A percentile compares a stretch with the other conserved stretches of the same genome.
Evolutionary conservation across 2,888 invertebrate species (phyloP).

Genomic region (Ormyrus nitidulus): DNA sequence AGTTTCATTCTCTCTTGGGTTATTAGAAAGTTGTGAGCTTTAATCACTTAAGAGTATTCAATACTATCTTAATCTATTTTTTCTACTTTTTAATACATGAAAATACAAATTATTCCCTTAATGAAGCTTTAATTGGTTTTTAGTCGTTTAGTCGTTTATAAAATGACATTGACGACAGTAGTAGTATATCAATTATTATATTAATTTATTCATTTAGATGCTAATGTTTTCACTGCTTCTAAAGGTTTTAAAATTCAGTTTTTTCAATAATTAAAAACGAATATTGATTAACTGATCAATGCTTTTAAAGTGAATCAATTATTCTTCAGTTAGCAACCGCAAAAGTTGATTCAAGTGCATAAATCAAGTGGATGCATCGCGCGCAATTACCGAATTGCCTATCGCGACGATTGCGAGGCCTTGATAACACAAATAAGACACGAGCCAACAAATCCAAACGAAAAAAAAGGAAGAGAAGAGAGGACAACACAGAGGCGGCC

Average conservation of each 20-base stretch:
- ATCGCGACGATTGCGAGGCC: not conserved
- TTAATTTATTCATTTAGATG: too few relatives aligned
- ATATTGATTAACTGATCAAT: slow-evolving; percentile 8
- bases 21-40: too few relatives aligned
- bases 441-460: too few relatives aligned
- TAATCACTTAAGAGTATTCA: too few relatives aligned
- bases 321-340: not conserved
- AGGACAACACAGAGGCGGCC: not conserved
- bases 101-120: not conserved
- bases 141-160: too few relatives aligned
- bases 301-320: slow-evolving; percentile 12
- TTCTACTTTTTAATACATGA: too few relatives aligned
- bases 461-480: not conserved
- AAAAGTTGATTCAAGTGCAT: slow-evolving; percentile 15
- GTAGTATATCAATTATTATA: too few relatives aligned
- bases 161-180: too few relatives aligned
- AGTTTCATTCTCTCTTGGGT: not conserved
- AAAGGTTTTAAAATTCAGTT: too few relatives aligned
- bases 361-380: slow-evolving; percentile 14
- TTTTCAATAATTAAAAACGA: not conserved
- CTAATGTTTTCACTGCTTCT: too few relatives aligned
- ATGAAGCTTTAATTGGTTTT: too few relatives aligned
- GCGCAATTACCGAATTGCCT: slow-evolving; percentile 9
- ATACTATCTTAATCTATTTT: too few relatives aligned
- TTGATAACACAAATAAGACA: slow-evolving; percentile 10